Base-by-base conservation (phyloP, 2,113 vertebrate species). In the Apistogramma diplotaenia region DNA sequence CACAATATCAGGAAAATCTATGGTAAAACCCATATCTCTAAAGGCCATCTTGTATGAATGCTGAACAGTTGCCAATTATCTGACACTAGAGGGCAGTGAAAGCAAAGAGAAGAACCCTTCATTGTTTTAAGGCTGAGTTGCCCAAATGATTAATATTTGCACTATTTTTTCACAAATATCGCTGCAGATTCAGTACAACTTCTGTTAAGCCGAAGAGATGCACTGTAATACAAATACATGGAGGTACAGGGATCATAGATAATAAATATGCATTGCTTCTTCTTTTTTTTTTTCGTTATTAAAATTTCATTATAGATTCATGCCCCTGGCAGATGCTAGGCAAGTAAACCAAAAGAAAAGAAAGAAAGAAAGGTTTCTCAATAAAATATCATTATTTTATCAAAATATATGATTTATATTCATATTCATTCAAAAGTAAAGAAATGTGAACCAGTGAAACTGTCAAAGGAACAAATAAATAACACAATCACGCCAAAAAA, bases 81-180 rank as follows among this genome's bases (percentile, higher is more conserved):
- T 3, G 21, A 11, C 92, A 86, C 91, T 85, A 89, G 92, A 83
- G 86, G 89, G 88, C 84, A 86, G 61, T 81, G 49, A 31, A 58
- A 23, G 35, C 85, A 76, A 85, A 82, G 49, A 57, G 3, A 79
- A 85, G 2, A 76, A 23, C 19, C 27, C 2, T 8, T 10, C 15
- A 2, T 21, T 29, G 13, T 31, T 76, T 37, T n/a, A 33, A 76
- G 6, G 0, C 2, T 35, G 33, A 62, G 37, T 10, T 54, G 19
- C 4, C 27, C 0, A 43, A 6, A 6, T 53, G 0, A 4, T 35
- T 27, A 49, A 49, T 8, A 49, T 65, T 55, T 76, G 6, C 19
- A 27, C n/a, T 73, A 5, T 51, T 46, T 46, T 51, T 8, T 43
- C 7, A 19, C 25, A 58, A 16, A n/a, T 60, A 11, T 25, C n/a